Conservation (phyloP, 2,888 invertebrate genomes). For the Lathronympha strigana region DNA sequence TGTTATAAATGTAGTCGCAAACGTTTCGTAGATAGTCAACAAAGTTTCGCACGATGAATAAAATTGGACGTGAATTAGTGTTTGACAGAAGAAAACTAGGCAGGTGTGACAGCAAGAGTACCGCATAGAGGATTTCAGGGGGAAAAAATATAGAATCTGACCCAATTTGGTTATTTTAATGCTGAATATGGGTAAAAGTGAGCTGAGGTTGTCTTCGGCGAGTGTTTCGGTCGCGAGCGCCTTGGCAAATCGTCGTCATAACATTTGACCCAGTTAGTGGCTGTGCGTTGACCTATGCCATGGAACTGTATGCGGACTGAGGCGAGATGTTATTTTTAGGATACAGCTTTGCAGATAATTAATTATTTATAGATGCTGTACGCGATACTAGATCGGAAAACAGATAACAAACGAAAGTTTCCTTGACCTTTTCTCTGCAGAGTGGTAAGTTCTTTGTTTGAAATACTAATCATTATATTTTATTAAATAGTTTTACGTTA, state of each 20-base stretch:
- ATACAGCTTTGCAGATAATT: slow-evolving; percentile 82
- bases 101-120: slow-evolving; percentile 70
- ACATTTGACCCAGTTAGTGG: slow-evolving; percentile 80
- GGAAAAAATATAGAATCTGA: slow-evolving; percentile 56
- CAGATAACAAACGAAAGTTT: slow-evolving; percentile 56
- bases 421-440: slow-evolving; percentile 57
- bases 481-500: slow-evolving; percentile 5
- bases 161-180: slow-evolving; percentile 48
- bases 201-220: slow-evolving; percentile 45
- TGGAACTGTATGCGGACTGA: slow-evolving; percentile 76
- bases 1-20: slow-evolving; percentile 54
- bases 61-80: slow-evolving; percentile 57
- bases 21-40: slow-evolving; percentile 64
- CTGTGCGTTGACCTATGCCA: slow-evolving; percentile 80
- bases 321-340: slow-evolving; percentile 80
- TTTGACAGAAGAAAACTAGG: slow-evolving; percentile 57
- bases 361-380: slow-evolving; percentile 79
- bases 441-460: slow-evolving; percentile 77
- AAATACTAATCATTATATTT: slow-evolving; percentile 42
- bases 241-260: slow-evolving; percentile 63
- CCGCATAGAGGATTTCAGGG: slow-evolving; percentile 67
- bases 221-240: slow-evolving; percentile 49
- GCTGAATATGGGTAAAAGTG: slow-evolving; percentile 50
- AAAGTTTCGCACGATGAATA: slow-evolving; percentile 56
- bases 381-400: slow-evolving; percentile 60